A percentile compares a stretch with the other conserved stretches of the same genome.
phyloP scores from a whole-genome alignment of 2,888 invertebrate genomes.

The Deroplatys truncata region DNA sequence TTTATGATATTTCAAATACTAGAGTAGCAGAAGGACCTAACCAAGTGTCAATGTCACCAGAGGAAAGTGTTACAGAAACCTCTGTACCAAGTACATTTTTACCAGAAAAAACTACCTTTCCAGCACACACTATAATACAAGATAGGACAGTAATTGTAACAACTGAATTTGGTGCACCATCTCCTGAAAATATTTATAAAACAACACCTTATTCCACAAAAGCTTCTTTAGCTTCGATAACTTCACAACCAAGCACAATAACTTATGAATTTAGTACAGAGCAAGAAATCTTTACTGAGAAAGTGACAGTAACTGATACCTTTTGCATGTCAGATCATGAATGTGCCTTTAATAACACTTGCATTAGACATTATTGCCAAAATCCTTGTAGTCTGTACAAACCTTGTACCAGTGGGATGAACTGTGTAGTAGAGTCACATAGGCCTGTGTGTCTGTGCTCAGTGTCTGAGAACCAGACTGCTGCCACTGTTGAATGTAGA shows the following conservation, averaged over 20 bases:
- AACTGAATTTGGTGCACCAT: neutral
- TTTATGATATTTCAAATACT: too few species aligned
- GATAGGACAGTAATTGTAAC: neutral
- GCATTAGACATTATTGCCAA: slow-evolving; percentile 49
- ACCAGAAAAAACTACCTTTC: neutral
- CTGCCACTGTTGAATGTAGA: slow-evolving; percentile 49
- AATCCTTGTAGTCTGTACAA: slow-evolving; percentile 51
- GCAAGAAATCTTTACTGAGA: neutral
- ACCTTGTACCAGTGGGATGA: slow-evolving; percentile 45
- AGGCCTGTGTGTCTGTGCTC: slow-evolving; percentile 56
- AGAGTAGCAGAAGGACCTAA: neutral
- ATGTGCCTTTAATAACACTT: slow-evolving; percentile 40
- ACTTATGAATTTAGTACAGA: neutral
- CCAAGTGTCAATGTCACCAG: neutral
- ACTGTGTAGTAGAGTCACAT: slow-evolving; percentile 52
- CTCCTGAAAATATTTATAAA: neutral
- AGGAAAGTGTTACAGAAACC: neutral
- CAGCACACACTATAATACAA: neutral
- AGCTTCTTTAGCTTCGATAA: neutral
- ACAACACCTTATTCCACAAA: neutral
- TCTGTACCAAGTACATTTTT: neutral
- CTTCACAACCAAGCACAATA: neutral
- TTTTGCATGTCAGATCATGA: slow-evolving; percentile 29
- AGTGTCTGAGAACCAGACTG: slow-evolving; percentile 40
- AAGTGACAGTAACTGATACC: neutral